These are phyloP conservation scores for Drosophila persimilis DNA, from an alignment of 1,140 invertebrate genomes.

Conservation along the genomic window DNA sequence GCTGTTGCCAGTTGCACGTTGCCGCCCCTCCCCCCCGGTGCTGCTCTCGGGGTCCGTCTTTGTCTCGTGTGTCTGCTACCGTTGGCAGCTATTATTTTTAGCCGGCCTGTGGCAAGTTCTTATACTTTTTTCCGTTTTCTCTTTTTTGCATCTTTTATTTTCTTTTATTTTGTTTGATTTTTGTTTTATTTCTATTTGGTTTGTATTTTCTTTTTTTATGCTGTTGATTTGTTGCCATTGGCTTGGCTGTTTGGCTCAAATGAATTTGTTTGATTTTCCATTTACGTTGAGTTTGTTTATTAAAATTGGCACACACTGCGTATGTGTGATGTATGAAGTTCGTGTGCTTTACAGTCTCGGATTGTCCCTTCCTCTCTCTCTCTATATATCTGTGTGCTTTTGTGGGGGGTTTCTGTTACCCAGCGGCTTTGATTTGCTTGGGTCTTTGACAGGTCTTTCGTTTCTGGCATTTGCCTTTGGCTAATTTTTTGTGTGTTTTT, in stretches of 20 bases:
- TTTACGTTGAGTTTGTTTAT: conserved; percentile 77
- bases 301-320: conserved; percentile 77
- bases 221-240: conserved; percentile 46
- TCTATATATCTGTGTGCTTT: conserved; percentile 18
- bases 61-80: conserved; percentile 58
- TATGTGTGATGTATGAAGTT: conserved; percentile 72
- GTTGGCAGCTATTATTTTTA: conserved; percentile 73
- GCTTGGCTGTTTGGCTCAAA: conserved; percentile 35
- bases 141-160: conserved; percentile 55
- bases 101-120: conserved; percentile 65
- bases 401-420: conserved; percentile 67
- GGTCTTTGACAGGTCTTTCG: conserved; percentile 63
- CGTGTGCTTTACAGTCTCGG: conserved; percentile 55
- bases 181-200: conserved; percentile 26
- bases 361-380: conserved; percentile 8
- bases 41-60: conserved; percentile 7
- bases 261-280: conserved; percentile 78
- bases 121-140: conserved; percentile 42
- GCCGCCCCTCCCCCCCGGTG: conserved; percentile 6
- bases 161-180: conserved; percentile 39
- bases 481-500: conserved; percentile 44
- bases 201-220: conserved; percentile 2
- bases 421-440: conserved; percentile 57
- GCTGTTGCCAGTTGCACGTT: conserved; percentile 49
- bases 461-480: conserved; percentile 42